A percentile compares a stretch with the other conserved stretches of the same genome.
phyloP scores from a whole-genome alignment of 1,140 invertebrate species.

The Heliconius melpomene region DNA sequence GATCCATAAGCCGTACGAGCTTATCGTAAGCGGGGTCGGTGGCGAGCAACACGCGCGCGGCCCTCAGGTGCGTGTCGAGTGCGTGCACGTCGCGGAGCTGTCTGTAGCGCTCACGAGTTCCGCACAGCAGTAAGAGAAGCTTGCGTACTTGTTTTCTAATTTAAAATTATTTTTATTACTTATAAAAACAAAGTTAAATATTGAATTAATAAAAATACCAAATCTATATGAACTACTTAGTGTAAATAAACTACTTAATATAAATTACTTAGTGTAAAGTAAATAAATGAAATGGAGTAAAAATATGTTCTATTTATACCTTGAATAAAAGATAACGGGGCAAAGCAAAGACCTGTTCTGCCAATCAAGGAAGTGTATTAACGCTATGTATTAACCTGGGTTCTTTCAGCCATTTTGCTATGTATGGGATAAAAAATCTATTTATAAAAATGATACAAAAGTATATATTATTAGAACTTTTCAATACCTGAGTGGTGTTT shows the following conservation, averaged over 20 bases:
- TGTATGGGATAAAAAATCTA: neutral
- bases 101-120: conserved; percentile 97
- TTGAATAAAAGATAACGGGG: neutral
- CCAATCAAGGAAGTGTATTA: no score
- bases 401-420: no score
- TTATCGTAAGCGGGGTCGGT: conserved; percentile 91
- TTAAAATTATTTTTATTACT: neutral
- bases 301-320: no score
- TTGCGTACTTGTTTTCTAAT: conserved; percentile 89
- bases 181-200: neutral
- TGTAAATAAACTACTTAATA: no score
- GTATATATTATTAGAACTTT: neutral
- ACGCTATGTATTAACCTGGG: no score
- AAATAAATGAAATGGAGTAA: no score
- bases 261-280: no score
- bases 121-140: conserved; percentile 95
- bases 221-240: neutral
- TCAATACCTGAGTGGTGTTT: conserved; percentile 85
- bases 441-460: neutral
- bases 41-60: conserved; percentile 79
- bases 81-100: conserved; percentile 96
- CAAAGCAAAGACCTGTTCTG: no score
- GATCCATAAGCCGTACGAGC: conserved; percentile 95
- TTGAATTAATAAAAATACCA: neutral
- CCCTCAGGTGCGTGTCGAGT: conserved; percentile 90